Conservation (phyloP, 1,140 invertebrate genomes). For the Drosophila nigrodunni region DNA sequence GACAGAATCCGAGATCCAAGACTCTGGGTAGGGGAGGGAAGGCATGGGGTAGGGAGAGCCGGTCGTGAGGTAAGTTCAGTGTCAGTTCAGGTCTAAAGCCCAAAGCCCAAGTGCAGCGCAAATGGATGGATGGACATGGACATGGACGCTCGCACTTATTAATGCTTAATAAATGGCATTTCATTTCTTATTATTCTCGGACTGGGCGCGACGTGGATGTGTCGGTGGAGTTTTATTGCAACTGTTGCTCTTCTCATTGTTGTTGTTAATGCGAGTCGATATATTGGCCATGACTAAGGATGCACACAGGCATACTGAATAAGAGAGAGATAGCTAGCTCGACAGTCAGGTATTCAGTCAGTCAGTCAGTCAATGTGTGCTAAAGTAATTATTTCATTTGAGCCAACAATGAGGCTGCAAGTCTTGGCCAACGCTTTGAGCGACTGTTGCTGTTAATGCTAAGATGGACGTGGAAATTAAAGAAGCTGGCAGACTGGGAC, state of each 20-base stretch:
- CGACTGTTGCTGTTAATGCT: constrained; percentile 49
- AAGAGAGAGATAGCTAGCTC: not conserved
- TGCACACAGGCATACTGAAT: constrained; percentile 50
- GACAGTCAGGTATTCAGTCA: constrained; percentile 33
- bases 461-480: constrained; percentile 82
- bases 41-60: not conserved
- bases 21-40: too few relatives aligned
- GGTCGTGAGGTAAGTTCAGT: constrained; percentile 6
- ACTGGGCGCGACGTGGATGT: constrained; percentile 69
- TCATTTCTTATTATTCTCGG: constrained; percentile 84
- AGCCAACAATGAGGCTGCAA: constrained; percentile 82
- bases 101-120: constrained; percentile 54
- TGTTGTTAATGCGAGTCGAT: constrained; percentile 79
- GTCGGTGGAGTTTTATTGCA: constrained; percentile 76
- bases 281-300: constrained; percentile 82
- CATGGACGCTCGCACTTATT: constrained; percentile 80
- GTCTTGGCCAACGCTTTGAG: constrained; percentile 55
- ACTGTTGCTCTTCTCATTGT: constrained; percentile 34
- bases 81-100: not conserved
- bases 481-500: constrained; percentile 64
- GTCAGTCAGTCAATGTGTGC: constrained; percentile 67
- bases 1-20: constrained; percentile 27
- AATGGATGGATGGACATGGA: constrained; percentile 76
- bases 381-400: constrained; percentile 83
- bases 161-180: constrained; percentile 84